A percentile compares a stretch with the other conserved stretches of the same genome.
Evolutionary conservation across 2,888 invertebrate genomes (phyloP).

Genomic region (Orthonychiurus folsomi): DNA sequence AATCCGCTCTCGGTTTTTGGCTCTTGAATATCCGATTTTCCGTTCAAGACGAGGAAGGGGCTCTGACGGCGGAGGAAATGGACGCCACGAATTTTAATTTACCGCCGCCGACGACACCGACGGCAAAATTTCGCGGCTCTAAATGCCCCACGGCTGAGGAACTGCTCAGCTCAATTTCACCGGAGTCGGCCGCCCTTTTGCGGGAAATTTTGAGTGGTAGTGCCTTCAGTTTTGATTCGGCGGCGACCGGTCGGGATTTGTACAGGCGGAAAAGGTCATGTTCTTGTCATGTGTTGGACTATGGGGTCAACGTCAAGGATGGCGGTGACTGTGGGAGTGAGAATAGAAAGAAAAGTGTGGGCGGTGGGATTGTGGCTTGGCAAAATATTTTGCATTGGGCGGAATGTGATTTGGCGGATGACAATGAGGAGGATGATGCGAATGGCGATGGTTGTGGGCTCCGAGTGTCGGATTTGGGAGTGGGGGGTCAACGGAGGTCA

Average conservation of each 20-base stretch:
- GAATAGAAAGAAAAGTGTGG: not conserved
- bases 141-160: conserved; percentile 10
- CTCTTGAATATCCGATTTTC: not conserved
- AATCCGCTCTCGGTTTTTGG: conserved; percentile 7
- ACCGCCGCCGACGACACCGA: not conserved
- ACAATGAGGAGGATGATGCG: not conserved
- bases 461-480: no score
- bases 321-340: conserved; percentile 1
- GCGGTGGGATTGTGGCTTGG: conserved; percentile 11
- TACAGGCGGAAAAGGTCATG: not conserved
- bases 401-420: conserved; percentile 12
- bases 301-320: not conserved
- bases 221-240: not conserved
- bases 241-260: not conserved
- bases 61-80: not conserved
- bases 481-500: not conserved
- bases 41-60: conserved; percentile 3
- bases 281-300: not conserved
- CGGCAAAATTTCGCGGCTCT: not conserved
- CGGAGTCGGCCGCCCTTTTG: conserved; percentile 30
- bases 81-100: not conserved
- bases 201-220: conserved; percentile 25
- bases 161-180: conserved; percentile 21
- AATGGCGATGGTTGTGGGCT: not conserved
- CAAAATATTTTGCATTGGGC: conserved; percentile 16